A percentile compares a stretch with the other conserved stretches of the same genome.
Evolutionary conservation across 2,113 vertebrate species (phyloP).

Genomic region (Patagioenas fasciata): DNA sequence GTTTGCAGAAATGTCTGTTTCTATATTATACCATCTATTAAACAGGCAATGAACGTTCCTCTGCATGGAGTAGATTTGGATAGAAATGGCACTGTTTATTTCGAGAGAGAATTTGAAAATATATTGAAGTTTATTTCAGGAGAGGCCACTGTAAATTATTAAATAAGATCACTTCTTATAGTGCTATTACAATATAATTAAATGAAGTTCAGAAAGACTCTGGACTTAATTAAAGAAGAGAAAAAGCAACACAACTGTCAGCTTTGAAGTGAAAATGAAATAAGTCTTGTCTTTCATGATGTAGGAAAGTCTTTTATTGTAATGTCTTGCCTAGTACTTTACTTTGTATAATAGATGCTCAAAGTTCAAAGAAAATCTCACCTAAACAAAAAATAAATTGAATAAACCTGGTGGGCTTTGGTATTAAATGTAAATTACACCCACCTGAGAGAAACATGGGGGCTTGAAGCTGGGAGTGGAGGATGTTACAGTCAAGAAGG

Average conservation of each 20-base stretch:
- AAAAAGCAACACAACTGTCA: not conserved
- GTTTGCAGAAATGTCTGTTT: not conserved
- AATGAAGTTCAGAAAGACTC: conserved; percentile 5
- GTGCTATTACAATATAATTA: not conserved
- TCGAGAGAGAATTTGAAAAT: not conserved
- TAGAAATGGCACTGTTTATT: not conserved
- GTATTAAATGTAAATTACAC: not conserved
- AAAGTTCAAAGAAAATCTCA: not conserved
- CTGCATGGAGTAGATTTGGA: not conserved
- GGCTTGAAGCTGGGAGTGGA: not conserved
- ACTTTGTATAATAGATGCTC: not conserved
- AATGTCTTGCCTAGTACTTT: not conserved
- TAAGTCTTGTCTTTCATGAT: not conserved
- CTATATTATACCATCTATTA: not conserved
- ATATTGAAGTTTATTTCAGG: not conserved
- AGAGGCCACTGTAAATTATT: not conserved
- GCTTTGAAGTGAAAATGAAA: conserved; percentile 39
- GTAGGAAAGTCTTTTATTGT: not conserved
- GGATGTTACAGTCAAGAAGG: not conserved
- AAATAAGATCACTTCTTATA: not conserved
- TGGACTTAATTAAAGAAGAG: conserved; percentile 4
- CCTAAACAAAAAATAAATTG: not conserved
- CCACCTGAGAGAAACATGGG: not conserved
- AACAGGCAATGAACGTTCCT: not conserved
- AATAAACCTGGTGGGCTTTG: not conserved